Percentiles rank a stretch among this genome's conserved stretches.
phyloP scores from a whole-genome alignment of 2,797 vertebrate species.

The Trematomus bernacchii region DNA sequence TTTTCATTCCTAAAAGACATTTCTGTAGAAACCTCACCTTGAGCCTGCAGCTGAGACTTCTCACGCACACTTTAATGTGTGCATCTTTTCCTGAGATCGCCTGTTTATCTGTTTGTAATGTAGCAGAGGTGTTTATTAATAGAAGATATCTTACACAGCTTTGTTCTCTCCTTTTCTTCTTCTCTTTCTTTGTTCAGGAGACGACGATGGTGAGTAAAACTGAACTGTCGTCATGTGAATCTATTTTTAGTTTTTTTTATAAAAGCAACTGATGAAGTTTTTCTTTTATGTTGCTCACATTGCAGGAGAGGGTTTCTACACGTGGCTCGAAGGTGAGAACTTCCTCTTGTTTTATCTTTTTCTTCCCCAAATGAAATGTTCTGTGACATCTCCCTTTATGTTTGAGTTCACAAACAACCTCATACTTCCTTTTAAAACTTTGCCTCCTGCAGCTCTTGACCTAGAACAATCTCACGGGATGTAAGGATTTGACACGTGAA shows the following conservation, averaged over 20 bases:
- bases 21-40: background rate
- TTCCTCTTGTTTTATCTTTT: background rate
- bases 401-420: background rate
- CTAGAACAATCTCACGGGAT: no score
- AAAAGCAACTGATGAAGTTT: background rate
- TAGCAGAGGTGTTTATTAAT: constrained; percentile 8
- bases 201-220: constrained; percentile 92
- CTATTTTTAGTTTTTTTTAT: background rate
- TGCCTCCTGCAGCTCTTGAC: background rate
- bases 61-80: background rate
- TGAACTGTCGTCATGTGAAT: rapidly evolving
- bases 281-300: constrained; percentile 1
- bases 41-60: background rate
- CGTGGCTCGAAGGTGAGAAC: constrained; percentile 93
- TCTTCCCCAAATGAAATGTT: background rate
- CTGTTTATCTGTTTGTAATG: background rate
- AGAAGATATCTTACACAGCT: constrained; percentile 12
- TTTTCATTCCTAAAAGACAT: background rate
- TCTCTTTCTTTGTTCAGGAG: constrained; percentile 79
- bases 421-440: background rate
- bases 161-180: constrained; percentile 11
- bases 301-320: constrained; percentile 94
- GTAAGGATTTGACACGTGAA: background rate
- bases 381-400: background rate
- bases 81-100: background rate